Evolutionary conservation across 2,113 vertebrate genomes (phyloP), one percentile per base, ranked within the genome.

Genomic region (Nycticorax nycticorax): DNA sequence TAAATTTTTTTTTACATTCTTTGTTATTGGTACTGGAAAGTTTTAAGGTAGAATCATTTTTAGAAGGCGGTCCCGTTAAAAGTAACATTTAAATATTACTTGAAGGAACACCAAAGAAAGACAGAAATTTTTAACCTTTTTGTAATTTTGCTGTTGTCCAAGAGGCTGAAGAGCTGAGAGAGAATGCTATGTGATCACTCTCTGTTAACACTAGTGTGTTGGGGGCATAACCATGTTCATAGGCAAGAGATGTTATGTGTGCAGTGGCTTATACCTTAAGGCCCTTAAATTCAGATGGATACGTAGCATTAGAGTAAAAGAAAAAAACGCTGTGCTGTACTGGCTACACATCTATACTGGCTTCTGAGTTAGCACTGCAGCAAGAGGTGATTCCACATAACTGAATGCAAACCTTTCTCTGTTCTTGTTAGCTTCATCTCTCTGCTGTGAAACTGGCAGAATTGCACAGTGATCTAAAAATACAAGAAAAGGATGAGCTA

Each of bases 401-500:
- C 57, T n/a, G 17, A 75, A 52, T 12, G 15, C 39, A 86, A 68
- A 74, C 4, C 1, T 93, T 32, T 48, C 35, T 91, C 32, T 89
- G 13, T 87, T 88, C 43, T 55, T 8, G 0, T 55, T 93, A 99
- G 99, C 99, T 99, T 74, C 98, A 99, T 71, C 96, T 99, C 39
- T 95, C 99, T 8, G 98, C 99, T 2, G 98, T 99, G 85, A 98
- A 98, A 3, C 97, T 99, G 87, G 97, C 99, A 0, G 99, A 99
- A 97, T 98, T 99, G 67, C 99, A 99, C 77, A 99, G 99, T 26
- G 99, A 99, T 76, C 97, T 99, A 66, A 99, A 99, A 97, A 98
- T 99, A 45, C 99, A 99, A 78, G 99, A 99, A 69, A 99, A 99
- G 87, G 99, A 99, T 22, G 99, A 99, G 82, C 97, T 99, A 41